Base-by-base conservation (phyloP, 2,113 vertebrate species). In the Mola mola region DNA sequence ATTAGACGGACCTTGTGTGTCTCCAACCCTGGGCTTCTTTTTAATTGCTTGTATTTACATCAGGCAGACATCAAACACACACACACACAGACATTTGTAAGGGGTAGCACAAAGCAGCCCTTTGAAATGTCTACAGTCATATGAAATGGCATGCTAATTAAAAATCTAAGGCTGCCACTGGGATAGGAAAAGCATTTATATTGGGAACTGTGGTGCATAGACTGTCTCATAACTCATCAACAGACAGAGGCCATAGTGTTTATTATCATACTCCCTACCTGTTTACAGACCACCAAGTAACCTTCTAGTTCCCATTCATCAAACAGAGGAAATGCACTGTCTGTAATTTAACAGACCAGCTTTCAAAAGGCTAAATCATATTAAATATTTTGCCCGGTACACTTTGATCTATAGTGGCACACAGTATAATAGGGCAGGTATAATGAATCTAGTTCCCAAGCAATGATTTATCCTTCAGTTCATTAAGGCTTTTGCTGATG, bases 31-130 rank as follows among this genome's bases (percentile, higher is more conserved):
- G 91, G 93, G 91, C 91, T 89, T 78, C 87, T 90, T 93, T 96
- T 95, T 96, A 96, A 98, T 97, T 98, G 95, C 92, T 93, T 83
- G 81, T 93, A 94, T 95, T 93, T 95, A 96, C 94, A 95, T 94
- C 91, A 93, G 92, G 92, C 91, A 89, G 91, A 95, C 94, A 94
- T 96, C 94, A 98, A 96, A 98, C 93, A 88, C 91, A 88, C 26
- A 33, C 42, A 48, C 37, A 16, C 37, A 38, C 36, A 16, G 90
- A 94, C 92, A 91, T 95, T 96, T 95, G 90, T 94, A 95, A 94
- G 90, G 87, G 90, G 93, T 87, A 92, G 90, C 92, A 95, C 92
- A 96, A 96, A 95, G 93, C 88, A 89, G 72, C 91, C 91, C 92
- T 95, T 93, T 95, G 94, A 95, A 94, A 97, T 91, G 88, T 94